Conservation (phyloP, 2,113 vertebrate species). For the Rana temporaria region DNA sequence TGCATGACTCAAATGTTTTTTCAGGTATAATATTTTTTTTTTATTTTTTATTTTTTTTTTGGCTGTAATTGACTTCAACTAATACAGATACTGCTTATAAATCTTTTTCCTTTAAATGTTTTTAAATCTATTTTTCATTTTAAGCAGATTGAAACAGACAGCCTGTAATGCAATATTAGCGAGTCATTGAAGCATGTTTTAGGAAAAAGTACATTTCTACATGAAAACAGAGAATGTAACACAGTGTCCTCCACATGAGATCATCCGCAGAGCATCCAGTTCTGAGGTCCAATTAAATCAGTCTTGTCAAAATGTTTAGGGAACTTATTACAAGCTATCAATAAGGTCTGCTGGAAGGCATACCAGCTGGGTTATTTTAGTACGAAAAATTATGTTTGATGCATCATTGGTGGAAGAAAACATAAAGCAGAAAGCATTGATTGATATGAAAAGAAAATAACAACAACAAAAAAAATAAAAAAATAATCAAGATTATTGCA, state of each 20-base stretch:
- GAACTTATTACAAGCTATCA: constrained; percentile 31
- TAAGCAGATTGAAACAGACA: background rate
- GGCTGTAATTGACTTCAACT: too few relatives aligned
- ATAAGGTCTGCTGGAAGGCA: background rate
- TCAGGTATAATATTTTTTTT: too few relatives aligned
- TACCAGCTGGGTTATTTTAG: constrained; percentile 24
- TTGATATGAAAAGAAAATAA: too few relatives aligned
- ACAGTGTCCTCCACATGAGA: constrained; percentile 23
- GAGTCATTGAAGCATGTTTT: background rate
- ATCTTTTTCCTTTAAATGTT: background rate
- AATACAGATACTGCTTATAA: too few relatives aligned
- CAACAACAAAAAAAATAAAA: too few relatives aligned
- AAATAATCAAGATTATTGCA: too few relatives aligned
- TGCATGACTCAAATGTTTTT: too few relatives aligned
- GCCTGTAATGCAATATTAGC: background rate
- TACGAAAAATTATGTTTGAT: background rate
- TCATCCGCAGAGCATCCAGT: constrained; percentile 29
- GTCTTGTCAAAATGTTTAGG: constrained; percentile 39
- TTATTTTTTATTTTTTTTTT: too few relatives aligned
- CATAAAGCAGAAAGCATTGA: too few relatives aligned
- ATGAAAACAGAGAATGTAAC: constrained; percentile 15
- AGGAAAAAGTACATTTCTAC: background rate
- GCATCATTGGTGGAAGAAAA: too few relatives aligned
- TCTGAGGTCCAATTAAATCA: constrained; percentile 20
- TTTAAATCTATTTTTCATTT: background rate